Evolutionary conservation across 2,888 invertebrate species (phyloP), one percentile per base, ranked within the genome.

Genomic region (Asteroscopus sphinx): DNA sequence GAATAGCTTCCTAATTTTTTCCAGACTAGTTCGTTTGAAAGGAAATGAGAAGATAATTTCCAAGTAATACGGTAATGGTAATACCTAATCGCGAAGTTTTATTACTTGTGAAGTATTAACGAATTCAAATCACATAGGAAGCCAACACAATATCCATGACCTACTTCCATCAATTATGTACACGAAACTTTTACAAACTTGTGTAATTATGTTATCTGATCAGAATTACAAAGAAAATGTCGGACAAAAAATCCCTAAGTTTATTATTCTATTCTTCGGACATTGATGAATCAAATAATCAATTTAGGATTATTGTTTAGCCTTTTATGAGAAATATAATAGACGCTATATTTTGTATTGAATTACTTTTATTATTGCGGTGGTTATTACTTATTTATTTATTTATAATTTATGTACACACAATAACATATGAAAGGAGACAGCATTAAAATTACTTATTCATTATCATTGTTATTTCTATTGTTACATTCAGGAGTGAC

Each of bases 121-220:
- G 40, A 66, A 76, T 73, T 76, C 73, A 47, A 53, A 73, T 64
- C 65, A 71, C 71, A 71, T 35, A 63, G 47, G 49, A 66, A 51
- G 44, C 12, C 41, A 45, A 60, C 11, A 52, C 53, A 32, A 47
- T 59, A 65, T 44, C 52, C 60, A 39, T 48, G 71, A 56, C 71
- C 76, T 36, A 65, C 42, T 63, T 70, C 47, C 26, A 65, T 55
- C 64, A 68, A 70, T 75, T 63, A 64, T 54, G 68, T 63, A 46
- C 59, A 57, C 33, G 41, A 59, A 68, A 72, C 54, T 58, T 59
- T 28, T 46, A 44, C 69, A 44, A 64, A 66, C 48, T 76, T 71
- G 30, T 51, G 39, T 76, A 71, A 76, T 73, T 56, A 73, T 41
- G 47, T 68, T 71, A 73, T 66, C 54, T 58, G 55, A 64, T 68